phyloP scores from a whole-genome alignment of 2,113 vertebrate species.

The Apeltes quadracus region DNA sequence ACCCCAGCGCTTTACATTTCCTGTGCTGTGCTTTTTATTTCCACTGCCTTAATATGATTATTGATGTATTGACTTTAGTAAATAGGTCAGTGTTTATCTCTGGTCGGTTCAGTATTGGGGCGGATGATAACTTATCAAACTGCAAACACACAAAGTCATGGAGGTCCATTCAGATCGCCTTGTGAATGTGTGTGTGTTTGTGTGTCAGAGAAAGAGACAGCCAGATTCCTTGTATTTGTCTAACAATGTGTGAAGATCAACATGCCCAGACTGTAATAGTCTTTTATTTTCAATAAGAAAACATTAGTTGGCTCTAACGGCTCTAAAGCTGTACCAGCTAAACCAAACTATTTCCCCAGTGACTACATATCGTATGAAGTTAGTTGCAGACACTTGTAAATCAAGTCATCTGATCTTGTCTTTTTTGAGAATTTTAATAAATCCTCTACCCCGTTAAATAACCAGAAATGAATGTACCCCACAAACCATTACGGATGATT shows the following conservation, averaged over 20 bases:
- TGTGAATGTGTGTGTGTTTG: slow-evolving; percentile 30
- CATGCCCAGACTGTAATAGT: not conserved
- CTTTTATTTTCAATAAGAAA: slow-evolving; percentile 7
- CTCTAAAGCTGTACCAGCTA: not conserved
- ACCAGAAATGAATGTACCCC: not conserved
- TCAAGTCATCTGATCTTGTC: not conserved
- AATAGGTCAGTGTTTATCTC: slow-evolving; percentile 72
- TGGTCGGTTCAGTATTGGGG: slow-evolving; percentile 52
- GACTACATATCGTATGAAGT: not conserved
- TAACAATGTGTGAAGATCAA: slow-evolving; percentile 13
- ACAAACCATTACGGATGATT: not conserved
- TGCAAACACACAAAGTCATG: slow-evolving; percentile 69
- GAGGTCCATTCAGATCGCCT: slow-evolving; percentile 42
- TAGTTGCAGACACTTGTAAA: not conserved
- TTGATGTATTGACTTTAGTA: slow-evolving; percentile 68
- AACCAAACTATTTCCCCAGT: not conserved
- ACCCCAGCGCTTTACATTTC: slow-evolving; percentile 49
- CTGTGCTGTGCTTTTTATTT: slow-evolving; percentile 50
- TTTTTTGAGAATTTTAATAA: not conserved
- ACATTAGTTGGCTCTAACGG: not conserved
- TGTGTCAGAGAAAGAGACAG: not conserved
- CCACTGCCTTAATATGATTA: slow-evolving; percentile 52
- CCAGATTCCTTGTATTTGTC: not conserved
- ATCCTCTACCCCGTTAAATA: not conserved
- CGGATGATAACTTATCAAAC: slow-evolving; percentile 74